These are phyloP conservation scores for Notoglanidium macrostoma DNA, from an alignment of 2,797 vertebrate species.

Conservation along the genomic window DNA sequence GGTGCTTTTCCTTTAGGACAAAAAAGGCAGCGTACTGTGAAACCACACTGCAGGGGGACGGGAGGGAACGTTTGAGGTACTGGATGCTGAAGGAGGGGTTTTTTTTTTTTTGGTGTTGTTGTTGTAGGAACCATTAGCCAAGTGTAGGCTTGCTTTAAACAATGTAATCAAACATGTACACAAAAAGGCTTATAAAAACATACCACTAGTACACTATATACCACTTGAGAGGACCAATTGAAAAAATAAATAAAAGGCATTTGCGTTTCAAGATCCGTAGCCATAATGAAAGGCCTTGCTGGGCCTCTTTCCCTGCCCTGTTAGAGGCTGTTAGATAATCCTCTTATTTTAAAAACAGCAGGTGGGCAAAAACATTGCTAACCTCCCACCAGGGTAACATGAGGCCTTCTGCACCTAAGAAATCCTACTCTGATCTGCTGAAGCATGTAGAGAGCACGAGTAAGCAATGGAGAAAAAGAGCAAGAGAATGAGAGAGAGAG, in stretches of 20 bases:
- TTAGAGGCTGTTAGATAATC: slow-evolving; percentile 65
- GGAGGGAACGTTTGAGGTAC: slow-evolving; percentile 43
- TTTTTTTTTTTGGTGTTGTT: slow-evolving; percentile 2
- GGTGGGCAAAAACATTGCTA: slow-evolving; percentile 69
- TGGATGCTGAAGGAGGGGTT: slow-evolving; percentile 22
- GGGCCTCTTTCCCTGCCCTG: slow-evolving; percentile 26
- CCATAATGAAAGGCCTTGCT: slow-evolving; percentile 38
- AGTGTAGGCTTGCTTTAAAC: slow-evolving; percentile 44
- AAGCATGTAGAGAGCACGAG: slow-evolving; percentile 42
- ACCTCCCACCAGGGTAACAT: slow-evolving; percentile 55
- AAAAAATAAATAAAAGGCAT: slow-evolving; percentile 41
- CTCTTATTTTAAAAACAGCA: slow-evolving; percentile 73
- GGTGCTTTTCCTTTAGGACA: slow-evolving; percentile 51
- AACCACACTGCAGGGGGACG: slow-evolving; percentile 49
- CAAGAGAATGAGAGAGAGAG: neutral
- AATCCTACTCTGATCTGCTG: slow-evolving; percentile 57
- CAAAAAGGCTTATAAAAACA: slow-evolving; percentile 41
- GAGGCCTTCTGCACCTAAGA: slow-evolving; percentile 59
- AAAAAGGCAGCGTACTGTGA: slow-evolving; percentile 59
- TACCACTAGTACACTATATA: slow-evolving; percentile 32
- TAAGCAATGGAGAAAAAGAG: neutral
- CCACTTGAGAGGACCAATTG: slow-evolving; percentile 41
- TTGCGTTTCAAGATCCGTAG: slow-evolving; percentile 24
- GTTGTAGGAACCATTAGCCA: slow-evolving; percentile 30
- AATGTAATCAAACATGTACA: slow-evolving; percentile 31